Base-by-base conservation (phyloP, 2,888 invertebrate genomes). In the Xanthia icteritia region DNA sequence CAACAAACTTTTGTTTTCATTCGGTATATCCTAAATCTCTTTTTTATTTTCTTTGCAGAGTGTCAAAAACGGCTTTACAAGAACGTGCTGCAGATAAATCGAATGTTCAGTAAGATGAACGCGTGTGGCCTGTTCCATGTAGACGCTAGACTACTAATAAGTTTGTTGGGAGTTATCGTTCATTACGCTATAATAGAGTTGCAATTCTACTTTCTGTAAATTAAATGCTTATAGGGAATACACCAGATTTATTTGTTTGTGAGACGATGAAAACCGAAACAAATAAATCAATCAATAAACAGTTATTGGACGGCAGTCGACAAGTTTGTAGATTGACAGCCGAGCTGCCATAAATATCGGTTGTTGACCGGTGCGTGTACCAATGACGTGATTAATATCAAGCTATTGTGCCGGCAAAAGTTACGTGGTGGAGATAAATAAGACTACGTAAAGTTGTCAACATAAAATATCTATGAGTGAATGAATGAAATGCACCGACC, bases 41-140 rank as follows among this genome's bases (percentile, higher is more conserved):
- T 13, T 2, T 36, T 31, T 67, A 13, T 58, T 42, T 42, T 8
- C 20, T 66, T 48, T 65, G n/a, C 27, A 74, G 73, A 73, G 5
- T n/a, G 58, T 27, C 45, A 48, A 31, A 23, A 36, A 9, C 73
- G 9, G 39, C 58, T 77, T 15, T 78, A 36, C 48, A 78, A 78
- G 78, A 68, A 64, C n/a, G 58, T 77, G 17, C 1, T 65, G 3
- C 39, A 51, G 27, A 27, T 17, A 15, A 48, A 73, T 39, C 56
- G 76, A 48, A 51, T 56, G 3, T 48, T 79, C 13, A 58, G 3
- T 17, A 79, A 68, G 67, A 64, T 79, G 42, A 56, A 5, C 15
- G 79, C 73, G 11, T 77, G 64, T 64, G 77, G 77, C 20, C 20
- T 77, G 31, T 77, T 77, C 31, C 17, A 51, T 31, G 20, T 77